phyloP scores from a whole-genome alignment of 2,888 invertebrate species.

The Oligia strigilis region DNA sequence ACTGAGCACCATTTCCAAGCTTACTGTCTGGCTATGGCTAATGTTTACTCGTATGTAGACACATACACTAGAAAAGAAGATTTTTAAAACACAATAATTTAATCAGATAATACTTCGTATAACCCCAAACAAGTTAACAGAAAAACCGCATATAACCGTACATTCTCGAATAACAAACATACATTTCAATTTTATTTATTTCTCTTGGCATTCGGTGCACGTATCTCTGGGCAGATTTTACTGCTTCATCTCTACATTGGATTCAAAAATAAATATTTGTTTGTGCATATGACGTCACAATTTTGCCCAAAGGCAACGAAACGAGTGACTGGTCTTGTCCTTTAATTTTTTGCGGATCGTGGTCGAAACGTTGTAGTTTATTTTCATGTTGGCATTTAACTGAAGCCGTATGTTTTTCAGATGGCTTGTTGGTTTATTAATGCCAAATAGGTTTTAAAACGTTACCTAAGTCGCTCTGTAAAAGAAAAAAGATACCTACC shows the following conservation, averaged over 20 bases:
- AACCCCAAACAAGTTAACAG: constrained; percentile 18
- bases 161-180: constrained; percentile 30
- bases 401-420: neutral
- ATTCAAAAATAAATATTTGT: constrained; percentile 52
- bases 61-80: no score
- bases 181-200: constrained; percentile 52
- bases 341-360: constrained; percentile 23
- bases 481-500: neutral
- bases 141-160: constrained; percentile 18
- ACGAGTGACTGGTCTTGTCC: constrained; percentile 34
- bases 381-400: constrained; percentile 31
- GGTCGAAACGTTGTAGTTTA: constrained; percentile 4
- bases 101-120: constrained; percentile 7
- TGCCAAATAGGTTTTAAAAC: neutral
- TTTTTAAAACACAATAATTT: neutral
- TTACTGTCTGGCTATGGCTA: no score
- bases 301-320: constrained; percentile 38
- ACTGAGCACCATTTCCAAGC: neutral
- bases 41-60: neutral
- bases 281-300: constrained; percentile 44
- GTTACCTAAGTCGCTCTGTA: no score
- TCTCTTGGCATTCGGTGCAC: constrained; percentile 38
- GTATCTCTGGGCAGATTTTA: constrained; percentile 44
- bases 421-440: neutral
- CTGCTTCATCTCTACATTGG: constrained; percentile 46